Conservation (phyloP, 2,888 invertebrate genomes). For the Vanessa cardui region DNA sequence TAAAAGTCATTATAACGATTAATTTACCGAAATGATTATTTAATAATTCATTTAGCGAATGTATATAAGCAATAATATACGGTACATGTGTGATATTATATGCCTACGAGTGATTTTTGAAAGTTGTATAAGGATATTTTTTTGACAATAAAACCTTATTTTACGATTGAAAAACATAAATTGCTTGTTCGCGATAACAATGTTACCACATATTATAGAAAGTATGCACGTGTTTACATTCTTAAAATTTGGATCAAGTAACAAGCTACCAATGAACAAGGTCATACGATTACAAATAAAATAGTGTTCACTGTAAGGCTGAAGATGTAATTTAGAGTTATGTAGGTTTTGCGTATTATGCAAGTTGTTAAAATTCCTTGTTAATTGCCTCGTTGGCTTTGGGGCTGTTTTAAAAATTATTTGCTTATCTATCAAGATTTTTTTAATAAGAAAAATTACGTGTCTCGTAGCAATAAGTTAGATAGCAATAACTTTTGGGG, state of each 20-base stretch:
- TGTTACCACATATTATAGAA: slow-evolving; percentile 1
- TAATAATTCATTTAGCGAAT: too few relatives aligned
- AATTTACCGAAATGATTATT: too few relatives aligned
- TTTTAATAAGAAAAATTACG: too few relatives aligned
- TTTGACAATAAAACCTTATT: slow-evolving; percentile 18
- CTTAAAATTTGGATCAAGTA: neutral
- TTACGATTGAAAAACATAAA: slow-evolving; percentile 16
- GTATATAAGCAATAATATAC: too few relatives aligned
- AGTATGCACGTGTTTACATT: slow-evolving; percentile 10
- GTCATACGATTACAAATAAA: neutral
- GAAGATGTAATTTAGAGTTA: neutral
- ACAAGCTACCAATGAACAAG: slow-evolving; percentile 1
- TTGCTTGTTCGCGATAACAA: slow-evolving; percentile 13
- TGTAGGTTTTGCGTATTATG: neutral
- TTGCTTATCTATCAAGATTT: too few relatives aligned
- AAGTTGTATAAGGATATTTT: slow-evolving; percentile 16
- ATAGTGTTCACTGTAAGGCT: neutral
- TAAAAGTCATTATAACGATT: too few relatives aligned
- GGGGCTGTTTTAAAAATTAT: too few relatives aligned
- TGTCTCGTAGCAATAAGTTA: too few relatives aligned
- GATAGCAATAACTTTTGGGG: too few relatives aligned
- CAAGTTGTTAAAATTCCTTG: neutral
- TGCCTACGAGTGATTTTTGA: neutral
- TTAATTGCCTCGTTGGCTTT: too few relatives aligned
- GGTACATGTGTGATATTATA: neutral